Percentiles rank a stretch among this genome's conserved stretches.
phyloP scores from a whole-genome alignment of 2,888 invertebrate species.

The Mantis religiosa region DNA sequence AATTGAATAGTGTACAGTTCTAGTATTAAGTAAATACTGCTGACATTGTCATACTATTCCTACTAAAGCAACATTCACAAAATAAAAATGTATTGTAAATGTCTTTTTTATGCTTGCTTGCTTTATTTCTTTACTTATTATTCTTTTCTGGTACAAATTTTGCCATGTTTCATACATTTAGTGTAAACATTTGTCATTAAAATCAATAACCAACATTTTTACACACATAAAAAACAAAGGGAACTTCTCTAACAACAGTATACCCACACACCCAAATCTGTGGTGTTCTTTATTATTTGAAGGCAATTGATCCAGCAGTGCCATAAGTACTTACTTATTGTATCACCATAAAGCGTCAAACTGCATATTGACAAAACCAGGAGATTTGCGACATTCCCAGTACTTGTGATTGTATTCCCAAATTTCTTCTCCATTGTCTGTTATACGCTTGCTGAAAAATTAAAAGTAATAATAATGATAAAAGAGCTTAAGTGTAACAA shows the following conservation, averaged over 20 bases:
- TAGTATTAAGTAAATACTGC: neutral
- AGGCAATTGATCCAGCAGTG: neutral
- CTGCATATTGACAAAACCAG: slow-evolving; percentile 56
- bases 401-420: slow-evolving; percentile 73
- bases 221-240: neutral
- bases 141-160: neutral
- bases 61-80: neutral
- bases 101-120: neutral
- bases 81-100: neutral
- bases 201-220: neutral
- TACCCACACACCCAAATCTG: neutral
- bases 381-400: slow-evolving; percentile 66
- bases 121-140: neutral
- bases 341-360: slow-evolving; percentile 62
- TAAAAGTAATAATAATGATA: too few relatives aligned
- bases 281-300: neutral
- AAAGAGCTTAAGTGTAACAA: too few relatives aligned
- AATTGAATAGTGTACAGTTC: neutral
- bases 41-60: neutral
- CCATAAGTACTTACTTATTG: neutral
- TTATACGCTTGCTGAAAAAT: slow-evolving; percentile 45
- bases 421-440: slow-evolving; percentile 55
- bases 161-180: neutral
- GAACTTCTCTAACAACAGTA: neutral
- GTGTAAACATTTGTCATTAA: neutral